Percentiles rank a stretch among this genome's conserved stretches.
Evolutionary conservation across 2,113 vertebrate species (phyloP).

Genomic region (Tursiops truncatus): DNA sequence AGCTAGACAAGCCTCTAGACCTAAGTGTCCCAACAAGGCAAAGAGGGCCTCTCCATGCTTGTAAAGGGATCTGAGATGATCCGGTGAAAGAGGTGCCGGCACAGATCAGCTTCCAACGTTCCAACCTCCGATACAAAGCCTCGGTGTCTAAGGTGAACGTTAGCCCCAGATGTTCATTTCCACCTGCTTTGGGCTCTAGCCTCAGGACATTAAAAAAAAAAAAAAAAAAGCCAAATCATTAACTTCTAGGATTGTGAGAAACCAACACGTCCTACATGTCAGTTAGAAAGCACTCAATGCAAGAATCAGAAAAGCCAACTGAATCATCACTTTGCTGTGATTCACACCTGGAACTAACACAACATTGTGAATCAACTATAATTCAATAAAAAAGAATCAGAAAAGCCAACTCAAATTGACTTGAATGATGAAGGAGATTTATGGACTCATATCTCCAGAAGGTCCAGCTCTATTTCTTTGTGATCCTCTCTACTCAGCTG

Average conservation of each 20-base stretch:
- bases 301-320: neutral
- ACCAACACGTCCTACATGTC: neutral
- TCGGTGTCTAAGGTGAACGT: neutral
- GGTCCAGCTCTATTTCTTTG: neutral
- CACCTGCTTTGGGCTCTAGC: neutral
- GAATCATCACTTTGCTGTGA: neutral
- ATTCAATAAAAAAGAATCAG: neutral
- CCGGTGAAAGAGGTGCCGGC: no score
- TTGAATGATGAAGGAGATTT: neutral
- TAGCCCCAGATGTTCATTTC: neutral
- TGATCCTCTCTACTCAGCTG: neutral
- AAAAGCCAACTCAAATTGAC: neutral
- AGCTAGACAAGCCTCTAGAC: neutral
- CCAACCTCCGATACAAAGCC: neutral
- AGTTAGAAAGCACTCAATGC: neutral
- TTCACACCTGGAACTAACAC: neutral
- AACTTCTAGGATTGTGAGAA: neutral
- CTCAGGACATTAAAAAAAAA: neutral
- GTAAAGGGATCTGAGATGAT: neutral
- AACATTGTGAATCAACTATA: neutral
- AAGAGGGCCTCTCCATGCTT: neutral
- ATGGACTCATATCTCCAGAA: neutral
- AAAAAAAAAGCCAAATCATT: neutral
- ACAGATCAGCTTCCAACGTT: neutral
- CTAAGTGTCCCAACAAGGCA: no score